These are phyloP conservation scores for Falco novaeseelandiae DNA, from an alignment of 2,797 vertebrate genomes.

Conservation along the genomic window DNA sequence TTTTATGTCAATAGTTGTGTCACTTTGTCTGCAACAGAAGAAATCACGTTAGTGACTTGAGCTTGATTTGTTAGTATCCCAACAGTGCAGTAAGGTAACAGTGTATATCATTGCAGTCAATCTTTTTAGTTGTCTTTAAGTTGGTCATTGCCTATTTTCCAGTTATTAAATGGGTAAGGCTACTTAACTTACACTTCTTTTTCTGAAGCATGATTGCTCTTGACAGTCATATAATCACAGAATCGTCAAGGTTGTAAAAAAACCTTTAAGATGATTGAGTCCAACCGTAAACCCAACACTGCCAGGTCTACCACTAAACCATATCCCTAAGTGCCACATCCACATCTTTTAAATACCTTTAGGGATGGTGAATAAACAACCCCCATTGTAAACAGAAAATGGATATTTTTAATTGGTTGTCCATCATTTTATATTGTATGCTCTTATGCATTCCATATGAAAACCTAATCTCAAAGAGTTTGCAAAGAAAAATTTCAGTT, in stretches of 20 bases:
- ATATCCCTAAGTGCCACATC: background rate
- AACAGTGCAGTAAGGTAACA: background rate
- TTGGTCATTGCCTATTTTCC: background rate
- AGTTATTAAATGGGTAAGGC: background rate
- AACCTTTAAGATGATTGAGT: no score
- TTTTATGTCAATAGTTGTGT: background rate
- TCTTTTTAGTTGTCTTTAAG: background rate
- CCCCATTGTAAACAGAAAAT: background rate
- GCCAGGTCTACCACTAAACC: background rate
- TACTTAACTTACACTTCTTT: background rate
- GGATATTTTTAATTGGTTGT: background rate
- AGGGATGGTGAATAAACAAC: background rate
- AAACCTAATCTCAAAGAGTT: background rate
- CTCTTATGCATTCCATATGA: background rate
- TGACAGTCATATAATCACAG: background rate
- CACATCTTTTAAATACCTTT: background rate
- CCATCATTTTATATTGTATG: background rate
- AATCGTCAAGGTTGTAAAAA: no score
- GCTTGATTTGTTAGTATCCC: background rate
- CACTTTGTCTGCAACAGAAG: background rate
- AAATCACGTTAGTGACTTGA: background rate
- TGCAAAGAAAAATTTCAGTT: background rate
- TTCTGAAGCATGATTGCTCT: background rate
- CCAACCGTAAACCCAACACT: no score
- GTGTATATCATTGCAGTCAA: background rate